Conservation (phyloP, 2,797 vertebrate species). For the Melanogrammus aeglefinus region DNA sequence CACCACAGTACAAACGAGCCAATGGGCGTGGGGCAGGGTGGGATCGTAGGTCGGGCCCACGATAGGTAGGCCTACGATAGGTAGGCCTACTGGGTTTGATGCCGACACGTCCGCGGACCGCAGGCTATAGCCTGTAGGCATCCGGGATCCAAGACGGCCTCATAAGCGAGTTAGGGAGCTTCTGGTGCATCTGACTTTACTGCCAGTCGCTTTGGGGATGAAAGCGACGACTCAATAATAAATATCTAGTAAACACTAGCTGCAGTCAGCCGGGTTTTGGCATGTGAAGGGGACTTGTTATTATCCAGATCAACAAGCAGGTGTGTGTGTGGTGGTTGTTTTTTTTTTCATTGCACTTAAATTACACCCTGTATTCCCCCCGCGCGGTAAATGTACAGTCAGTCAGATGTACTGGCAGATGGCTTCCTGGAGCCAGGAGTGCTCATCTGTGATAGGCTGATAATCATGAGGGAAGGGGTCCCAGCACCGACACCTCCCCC, state of each 20-base stretch:
- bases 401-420: constrained; percentile 57
- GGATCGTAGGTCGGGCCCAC: too few species aligned
- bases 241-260: constrained; percentile 11
- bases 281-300: constrained; percentile 39
- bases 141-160: too few species aligned
- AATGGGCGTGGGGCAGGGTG: too few species aligned
- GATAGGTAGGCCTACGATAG: too few species aligned
- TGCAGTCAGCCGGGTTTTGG: constrained; percentile 27
- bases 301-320: constrained; percentile 51
- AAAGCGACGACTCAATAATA: too few species aligned
- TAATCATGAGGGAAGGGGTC: constrained; percentile 48
- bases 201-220: too few species aligned
- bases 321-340: constrained; percentile 26
- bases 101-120: too few species aligned
- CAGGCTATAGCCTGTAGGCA: too few species aligned
- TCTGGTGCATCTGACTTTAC: too few species aligned
- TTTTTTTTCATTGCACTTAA: constrained; percentile 30
- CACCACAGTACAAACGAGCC: too few species aligned
- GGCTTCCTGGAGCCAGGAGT: constrained; percentile 54
- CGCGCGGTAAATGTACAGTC: constrained; percentile 45
- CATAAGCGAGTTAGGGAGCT: too few species aligned
- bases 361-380: constrained; percentile 25
- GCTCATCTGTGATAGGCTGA: constrained; percentile 45
- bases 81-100: too few species aligned
- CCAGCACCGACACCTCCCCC: constrained; percentile 17